Base-by-base conservation (phyloP, 2,113 vertebrate species). In the Tragulus kanchil region DNA sequence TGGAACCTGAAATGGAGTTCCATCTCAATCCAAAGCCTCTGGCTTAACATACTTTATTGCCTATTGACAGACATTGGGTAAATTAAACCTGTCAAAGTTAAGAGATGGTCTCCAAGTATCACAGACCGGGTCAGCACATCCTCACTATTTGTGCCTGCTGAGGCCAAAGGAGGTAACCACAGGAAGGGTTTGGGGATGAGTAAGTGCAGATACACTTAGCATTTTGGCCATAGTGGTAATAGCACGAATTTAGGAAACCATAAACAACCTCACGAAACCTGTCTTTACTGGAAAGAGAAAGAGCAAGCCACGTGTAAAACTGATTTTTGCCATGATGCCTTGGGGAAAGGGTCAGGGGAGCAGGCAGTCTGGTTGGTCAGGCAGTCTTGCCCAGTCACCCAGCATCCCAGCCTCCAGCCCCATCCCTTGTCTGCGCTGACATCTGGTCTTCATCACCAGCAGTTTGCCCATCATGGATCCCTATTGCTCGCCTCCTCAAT, bases 361-460 rank as follows among this genome's bases (percentile, higher is more conserved):
- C 28, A 59, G 26, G 19, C 75, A 65, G 81, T 52, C 65, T 77
- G 85, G 64, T 59, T 25, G 65, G 65, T 64, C 69, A 28, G 12
- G 62, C 9, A 13, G 42, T 79, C 52, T 78, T 64, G 61, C 65
- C 48, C 45, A 42, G 48, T 65, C 21, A 59, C 48, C 48, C 45
- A 45, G 62, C 52, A 52, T 50, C 58, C 10, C 78, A 62, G 73
- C n/a, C 83, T 67, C 82, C 3, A 85, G 93, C 89, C 59, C 65
- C 86, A 26, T 17, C 91, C 8, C 48, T 61, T 54, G 84, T 48
- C 36, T 42, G 21, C 83, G 84, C 12, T 95, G 96, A 96, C 87
- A 86, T 75, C 58, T 89, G 64, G 45, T 85, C 93, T 89, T 87
- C 75, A 94, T 81, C 87, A 77, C 93, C 45, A 69, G 31, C 31